A percentile compares a stretch with the other conserved stretches of the same genome.
phyloP scores from a whole-genome alignment of 2,113 vertebrate genomes.

The Pterophyllum scalare region DNA sequence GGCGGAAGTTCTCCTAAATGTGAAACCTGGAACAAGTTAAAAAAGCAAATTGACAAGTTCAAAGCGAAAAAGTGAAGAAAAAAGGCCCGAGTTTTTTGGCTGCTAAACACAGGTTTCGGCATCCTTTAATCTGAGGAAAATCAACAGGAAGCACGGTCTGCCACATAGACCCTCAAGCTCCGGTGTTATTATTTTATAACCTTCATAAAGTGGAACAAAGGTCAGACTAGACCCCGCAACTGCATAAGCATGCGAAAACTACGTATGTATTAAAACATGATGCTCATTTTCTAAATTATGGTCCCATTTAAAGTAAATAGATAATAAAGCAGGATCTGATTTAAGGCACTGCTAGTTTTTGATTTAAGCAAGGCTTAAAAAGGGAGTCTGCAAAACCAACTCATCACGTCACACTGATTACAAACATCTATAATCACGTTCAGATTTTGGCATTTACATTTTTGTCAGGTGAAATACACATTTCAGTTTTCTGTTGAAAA shows the following conservation, averaged over 20 bases:
- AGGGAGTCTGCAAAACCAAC: neutral
- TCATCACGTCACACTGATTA: too few relatives aligned
- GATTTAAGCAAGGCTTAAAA: neutral
- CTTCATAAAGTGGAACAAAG: constrained; percentile 17
- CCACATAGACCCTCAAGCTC: constrained; percentile 1
- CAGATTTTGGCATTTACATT: too few relatives aligned
- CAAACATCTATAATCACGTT: too few relatives aligned
- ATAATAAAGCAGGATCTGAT: too few relatives aligned
- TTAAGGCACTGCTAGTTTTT: neutral
- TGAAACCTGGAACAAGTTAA: constrained; percentile 36
- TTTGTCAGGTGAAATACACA: too few relatives aligned
- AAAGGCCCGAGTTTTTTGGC: neutral
- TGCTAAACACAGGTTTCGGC: constrained; percentile 33
- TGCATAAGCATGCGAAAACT: neutral
- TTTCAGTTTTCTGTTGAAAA: neutral
- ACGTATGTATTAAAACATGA: too few relatives aligned
- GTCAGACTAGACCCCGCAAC: neutral
- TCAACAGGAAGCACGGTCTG: constrained; percentile 55
- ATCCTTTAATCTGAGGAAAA: constrained; percentile 39
- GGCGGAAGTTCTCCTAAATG: constrained; percentile 6
- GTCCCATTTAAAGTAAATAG: too few relatives aligned
- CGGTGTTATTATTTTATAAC: constrained; percentile 38
- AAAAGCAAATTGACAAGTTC: constrained; percentile 42
- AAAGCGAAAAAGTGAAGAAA: constrained; percentile 17
- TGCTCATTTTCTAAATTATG: too few relatives aligned